Evolutionary conservation across 2,797 vertebrate species (phyloP), one percentile per base, ranked within the genome.

Genomic region (Chaetodon trifasciatus): DNA sequence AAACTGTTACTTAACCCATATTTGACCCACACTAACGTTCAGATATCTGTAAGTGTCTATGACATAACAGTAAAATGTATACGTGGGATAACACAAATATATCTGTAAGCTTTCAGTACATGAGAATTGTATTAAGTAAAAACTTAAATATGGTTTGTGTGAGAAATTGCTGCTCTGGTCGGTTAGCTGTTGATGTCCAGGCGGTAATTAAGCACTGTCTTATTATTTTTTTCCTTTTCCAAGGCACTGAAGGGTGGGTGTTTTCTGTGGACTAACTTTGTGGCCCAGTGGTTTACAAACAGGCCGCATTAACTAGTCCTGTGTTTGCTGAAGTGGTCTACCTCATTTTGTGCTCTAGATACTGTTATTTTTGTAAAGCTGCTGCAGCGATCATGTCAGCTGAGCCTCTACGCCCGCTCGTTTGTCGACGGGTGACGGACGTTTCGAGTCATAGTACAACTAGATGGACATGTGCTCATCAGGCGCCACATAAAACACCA

Each of bases 271-370:
- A 49, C 50, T 71, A 74, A 81, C 67, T 79, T 74, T 63, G 78
- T n/a, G 47, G 76, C 68, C 79, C 79, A 39, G 79, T 76, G 70
- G 84, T 86, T 91, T 82, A 79, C 86, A 77, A 81, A 82, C 76
- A 69, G 76, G 67, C 84, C 71, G 37, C 62, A 21, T 76, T 57
- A 56, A 79, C 70, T 0, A 63, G 76, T 55, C 69, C 28, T 65
- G 72, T 78, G 80, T 71, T 49, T 66, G 58, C 73, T 68, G n/a
- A 79, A 63, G 73, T 35, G 85, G 67, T 90, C 96, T 97, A 97
- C 97, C 91, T 95, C 93, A 95, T 91, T 79, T 77, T 71, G 82
- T 61, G 67, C 78, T 76, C 75, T 53, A 77, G 87, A 90, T 91
- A 89, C 93, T 95, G 92, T 92, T 94, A 78, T 90, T 84, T 78